Base-by-base conservation (phyloP, 1,140 invertebrate species). In the Anthonomus grandis region DNA sequence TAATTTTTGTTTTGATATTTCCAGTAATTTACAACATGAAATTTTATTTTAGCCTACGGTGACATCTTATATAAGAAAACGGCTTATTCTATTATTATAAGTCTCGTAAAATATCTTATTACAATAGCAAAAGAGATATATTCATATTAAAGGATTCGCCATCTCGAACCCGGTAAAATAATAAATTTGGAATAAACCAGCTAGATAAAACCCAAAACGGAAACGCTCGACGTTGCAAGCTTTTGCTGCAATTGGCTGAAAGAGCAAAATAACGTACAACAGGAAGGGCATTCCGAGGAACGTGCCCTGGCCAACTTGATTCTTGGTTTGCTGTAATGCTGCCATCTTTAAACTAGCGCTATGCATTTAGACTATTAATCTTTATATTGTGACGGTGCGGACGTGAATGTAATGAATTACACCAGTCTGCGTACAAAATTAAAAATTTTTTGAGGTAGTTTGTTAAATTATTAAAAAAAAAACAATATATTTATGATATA, bases 191-290 rank as follows among this genome's bases (percentile, higher is more conserved):
- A 38, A 38, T 38, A 17, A 13, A 13, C n/a, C 4, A 13, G 36
- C n/a, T 38, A 38, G 36, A 38, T 38, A 38, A 38, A 38, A 17
- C 17, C 36, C 12, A 13, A 38, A 38, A 38, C 36, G 36, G 36
- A 38, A 38, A 38, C 17, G 36, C 17, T 12, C 36, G 17, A 4
- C n/a, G 36, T 17, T 6, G 36, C 3, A 17, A 12, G 36, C 36
- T 38, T 38, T 17, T 38, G 36, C 36, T 38, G 36, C 36, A 38
- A 38, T 5, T 4, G 36, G 36, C 36, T 38, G 36, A 17, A 12
- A 38, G 36, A 38, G 36, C 36, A 17, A 38, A 38, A 38, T 38
- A 38, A 38, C 36, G 36, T 38, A n/a, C 36, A 38, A 38, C 36
- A 38, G 36, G 36, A 38, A 38, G 17, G n/a, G 36, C 36, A 38